Evolutionary conservation across 2,797 vertebrate genomes (phyloP).

Genomic region (Macrochelys suwanniensis): DNA sequence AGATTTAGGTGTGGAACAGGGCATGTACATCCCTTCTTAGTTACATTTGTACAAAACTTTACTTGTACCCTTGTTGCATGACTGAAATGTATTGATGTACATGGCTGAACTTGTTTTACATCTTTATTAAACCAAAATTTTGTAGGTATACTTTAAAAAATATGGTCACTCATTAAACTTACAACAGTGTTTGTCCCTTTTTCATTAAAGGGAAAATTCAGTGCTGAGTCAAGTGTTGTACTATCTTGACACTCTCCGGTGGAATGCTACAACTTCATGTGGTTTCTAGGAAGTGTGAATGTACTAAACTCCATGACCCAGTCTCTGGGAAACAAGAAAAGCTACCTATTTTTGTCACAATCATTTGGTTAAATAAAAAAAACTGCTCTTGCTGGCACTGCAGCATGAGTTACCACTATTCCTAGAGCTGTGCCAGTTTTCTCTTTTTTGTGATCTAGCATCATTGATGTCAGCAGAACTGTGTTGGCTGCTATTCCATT

Average conservation of each 20-base stretch:
- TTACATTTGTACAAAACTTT: neutral
- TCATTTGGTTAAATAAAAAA: neutral
- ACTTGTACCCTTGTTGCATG: neutral
- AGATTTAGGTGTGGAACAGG: neutral
- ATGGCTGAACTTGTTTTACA: neutral
- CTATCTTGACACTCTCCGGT: accelerated
- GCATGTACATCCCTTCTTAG: neutral
- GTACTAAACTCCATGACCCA: neutral
- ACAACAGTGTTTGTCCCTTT: no score
- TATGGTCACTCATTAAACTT: neutral
- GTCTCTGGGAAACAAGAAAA: neutral
- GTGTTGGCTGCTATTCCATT: neutral
- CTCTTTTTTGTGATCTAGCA: neutral
- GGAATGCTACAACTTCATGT: neutral
- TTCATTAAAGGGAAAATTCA: neutral
- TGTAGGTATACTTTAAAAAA: neutral
- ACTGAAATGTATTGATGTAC: neutral
- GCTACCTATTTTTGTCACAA: neutral
- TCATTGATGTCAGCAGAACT: neutral
- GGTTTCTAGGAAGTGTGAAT: neutral
- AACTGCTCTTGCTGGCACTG: neutral
- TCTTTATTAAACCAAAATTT: accelerated
- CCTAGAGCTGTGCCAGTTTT: no score
- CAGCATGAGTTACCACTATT: accelerated
- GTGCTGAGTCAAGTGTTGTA: neutral